Evolutionary conservation across 2,888 invertebrate species (phyloP).

Genomic region (Thysanoteuthis rhombus): DNA sequence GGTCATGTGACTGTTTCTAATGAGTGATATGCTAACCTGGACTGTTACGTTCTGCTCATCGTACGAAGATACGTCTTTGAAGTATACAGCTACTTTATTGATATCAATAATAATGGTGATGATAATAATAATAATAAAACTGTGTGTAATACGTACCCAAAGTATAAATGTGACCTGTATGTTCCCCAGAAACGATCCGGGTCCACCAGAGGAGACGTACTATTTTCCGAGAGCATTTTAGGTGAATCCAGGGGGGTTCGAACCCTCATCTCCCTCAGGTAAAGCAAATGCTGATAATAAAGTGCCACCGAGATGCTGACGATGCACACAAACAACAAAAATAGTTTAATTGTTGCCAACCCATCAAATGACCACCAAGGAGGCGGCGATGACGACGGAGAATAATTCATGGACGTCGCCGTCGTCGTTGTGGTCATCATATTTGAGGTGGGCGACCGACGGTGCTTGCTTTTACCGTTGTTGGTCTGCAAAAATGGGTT

Average conservation of each 20-base stretch:
- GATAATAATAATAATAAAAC: not conserved
- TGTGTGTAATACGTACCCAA: constrained; percentile 13
- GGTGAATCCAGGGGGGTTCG: constrained; percentile 53
- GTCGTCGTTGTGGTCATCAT: not conserved
- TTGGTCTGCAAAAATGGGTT: not conserved
- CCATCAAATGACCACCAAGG: not conserved
- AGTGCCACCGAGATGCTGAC: constrained; percentile 61
- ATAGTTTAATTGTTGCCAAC: not conserved
- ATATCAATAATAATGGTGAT: too few species aligned
- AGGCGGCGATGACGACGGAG: not conserved
- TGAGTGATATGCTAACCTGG: too few species aligned
- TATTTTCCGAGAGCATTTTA: constrained; percentile 51
- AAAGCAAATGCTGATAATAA: constrained; percentile 48
- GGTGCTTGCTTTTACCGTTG: constrained; percentile 1
- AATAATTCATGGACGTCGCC: not conserved
- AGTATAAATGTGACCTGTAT: constrained; percentile 72
- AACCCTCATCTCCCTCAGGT: constrained; percentile 46
- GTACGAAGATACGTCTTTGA: too few species aligned
- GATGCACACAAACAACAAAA: not conserved
- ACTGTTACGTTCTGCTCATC: too few species aligned
- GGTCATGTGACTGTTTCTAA: too few species aligned
- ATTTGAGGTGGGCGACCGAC: not conserved
- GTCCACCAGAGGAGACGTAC: constrained; percentile 46
- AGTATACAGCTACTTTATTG: too few species aligned
- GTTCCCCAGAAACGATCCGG: constrained; percentile 81